phyloP scores from a whole-genome alignment of 1,140 invertebrate genomes.

The Periplaneta americana region DNA sequence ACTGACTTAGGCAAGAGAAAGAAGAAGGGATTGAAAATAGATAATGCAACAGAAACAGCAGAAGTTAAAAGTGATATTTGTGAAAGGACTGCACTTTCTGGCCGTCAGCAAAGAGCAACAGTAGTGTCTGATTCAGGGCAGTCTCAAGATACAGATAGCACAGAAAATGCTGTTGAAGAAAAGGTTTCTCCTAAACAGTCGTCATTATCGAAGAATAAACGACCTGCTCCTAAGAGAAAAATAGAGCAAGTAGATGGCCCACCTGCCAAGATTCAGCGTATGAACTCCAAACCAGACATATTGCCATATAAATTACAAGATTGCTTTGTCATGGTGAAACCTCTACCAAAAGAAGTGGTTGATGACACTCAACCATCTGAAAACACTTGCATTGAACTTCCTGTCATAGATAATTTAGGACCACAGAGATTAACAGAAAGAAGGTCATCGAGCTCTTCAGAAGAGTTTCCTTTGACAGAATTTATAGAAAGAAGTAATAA shows the following conservation, averaged over 20 bases:
- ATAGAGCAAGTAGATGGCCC: neutral
- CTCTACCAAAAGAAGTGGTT: neutral
- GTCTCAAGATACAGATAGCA: neutral
- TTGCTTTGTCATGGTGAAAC: neutral
- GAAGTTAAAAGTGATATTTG: too few relatives aligned
- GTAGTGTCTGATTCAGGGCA: neutral
- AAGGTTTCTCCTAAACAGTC: neutral
- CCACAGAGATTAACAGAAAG: neutral
- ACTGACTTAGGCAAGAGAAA: neutral
- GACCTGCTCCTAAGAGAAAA: neutral
- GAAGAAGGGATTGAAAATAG: neutral
- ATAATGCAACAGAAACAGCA: neutral
- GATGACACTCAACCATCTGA: neutral
- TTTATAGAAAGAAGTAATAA: neutral
- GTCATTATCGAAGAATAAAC: neutral
- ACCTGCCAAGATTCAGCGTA: neutral
- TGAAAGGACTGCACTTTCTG: neutral
- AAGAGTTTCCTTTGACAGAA: neutral
- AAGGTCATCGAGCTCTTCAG: neutral
- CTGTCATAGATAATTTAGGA: neutral
- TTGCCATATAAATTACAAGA: neutral
- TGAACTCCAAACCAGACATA: neutral
- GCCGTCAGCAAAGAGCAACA: neutral
- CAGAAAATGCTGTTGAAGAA: neutral
- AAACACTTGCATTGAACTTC: too few relatives aligned